Evolutionary conservation across 2,888 invertebrate genomes (phyloP).

Genomic region (Heliconius ismenius): DNA sequence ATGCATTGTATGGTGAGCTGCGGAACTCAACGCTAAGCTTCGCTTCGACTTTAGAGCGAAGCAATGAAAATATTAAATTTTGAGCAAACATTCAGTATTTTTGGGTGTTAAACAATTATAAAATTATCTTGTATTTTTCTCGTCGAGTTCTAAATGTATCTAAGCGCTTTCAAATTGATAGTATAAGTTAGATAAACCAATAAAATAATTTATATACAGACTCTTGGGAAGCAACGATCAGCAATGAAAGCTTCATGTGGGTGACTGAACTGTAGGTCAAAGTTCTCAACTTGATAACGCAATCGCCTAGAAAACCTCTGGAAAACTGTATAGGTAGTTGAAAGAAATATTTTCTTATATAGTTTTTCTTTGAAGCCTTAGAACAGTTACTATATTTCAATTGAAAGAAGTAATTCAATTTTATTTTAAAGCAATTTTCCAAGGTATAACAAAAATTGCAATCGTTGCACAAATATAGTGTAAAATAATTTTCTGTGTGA

Average conservation of each 20-base stretch:
- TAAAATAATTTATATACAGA: conserved; percentile 27
- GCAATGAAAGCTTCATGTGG: conserved; percentile 35
- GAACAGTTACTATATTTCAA: background rate
- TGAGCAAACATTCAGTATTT: background rate
- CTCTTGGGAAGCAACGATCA: conserved; percentile 24
- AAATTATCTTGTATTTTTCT: background rate
- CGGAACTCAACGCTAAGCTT: no score
- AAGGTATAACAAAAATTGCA: background rate
- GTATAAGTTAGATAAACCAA: background rate
- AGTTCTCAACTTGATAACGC: conserved; percentile 41
- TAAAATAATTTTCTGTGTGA: background rate
- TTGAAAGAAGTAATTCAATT: no score
- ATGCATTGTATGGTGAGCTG: no score
- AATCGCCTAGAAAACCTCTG: conserved; percentile 39
- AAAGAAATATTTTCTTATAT: conserved; percentile 10
- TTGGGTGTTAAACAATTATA: background rate
- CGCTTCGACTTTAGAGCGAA: no score
- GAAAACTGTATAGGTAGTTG: conserved; percentile 30
- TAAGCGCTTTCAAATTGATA: background rate
- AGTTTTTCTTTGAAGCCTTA: background rate
- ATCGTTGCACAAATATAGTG: background rate
- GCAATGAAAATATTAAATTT: background rate
- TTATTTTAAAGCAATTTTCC: no score
- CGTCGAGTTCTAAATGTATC: background rate
- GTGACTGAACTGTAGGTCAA: conserved; percentile 42